Evolutionary conservation across 2,888 invertebrate genomes (phyloP).

Genomic region (Capitulum mitella): DNA sequence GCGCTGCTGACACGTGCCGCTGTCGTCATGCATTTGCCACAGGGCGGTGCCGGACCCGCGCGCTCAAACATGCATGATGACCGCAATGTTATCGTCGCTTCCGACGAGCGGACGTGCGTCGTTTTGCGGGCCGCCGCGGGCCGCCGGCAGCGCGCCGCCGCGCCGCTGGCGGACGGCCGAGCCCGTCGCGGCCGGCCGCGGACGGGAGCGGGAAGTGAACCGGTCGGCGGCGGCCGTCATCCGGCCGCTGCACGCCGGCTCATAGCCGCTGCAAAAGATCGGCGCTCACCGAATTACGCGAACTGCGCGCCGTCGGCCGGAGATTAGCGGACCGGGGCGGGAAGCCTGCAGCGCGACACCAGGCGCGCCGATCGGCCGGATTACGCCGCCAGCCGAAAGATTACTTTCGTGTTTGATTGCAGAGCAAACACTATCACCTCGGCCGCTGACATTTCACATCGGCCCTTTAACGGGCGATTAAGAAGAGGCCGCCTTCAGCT

Average conservation of each 20-base stretch:
- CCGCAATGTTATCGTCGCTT: no score
- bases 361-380: not conserved
- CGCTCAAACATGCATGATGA: no score
- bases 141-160: no score
- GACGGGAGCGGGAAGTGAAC: no score
- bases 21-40: no score
- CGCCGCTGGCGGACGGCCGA: no score
- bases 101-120: no score
- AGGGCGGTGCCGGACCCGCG: no score
- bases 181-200: no score
- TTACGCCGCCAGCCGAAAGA: not conserved
- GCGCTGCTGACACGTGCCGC: no score
- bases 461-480: conserved; percentile 12
- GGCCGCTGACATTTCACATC: not conserved
- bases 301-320: not conserved
- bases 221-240: not conserved
- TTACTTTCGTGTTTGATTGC: conserved; percentile 15
- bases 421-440: conserved; percentile 13
- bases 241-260: not conserved
- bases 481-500: not conserved
- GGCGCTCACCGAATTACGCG: conserved; percentile 14
- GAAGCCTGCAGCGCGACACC: not conserved
- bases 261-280: not conserved
- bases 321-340: not conserved
- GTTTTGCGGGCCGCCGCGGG: no score